A percentile compares a stretch with the other conserved stretches of the same genome.
Conservation (phyloP, 2,888 invertebrate species). For the Helleia helle region DNA sequence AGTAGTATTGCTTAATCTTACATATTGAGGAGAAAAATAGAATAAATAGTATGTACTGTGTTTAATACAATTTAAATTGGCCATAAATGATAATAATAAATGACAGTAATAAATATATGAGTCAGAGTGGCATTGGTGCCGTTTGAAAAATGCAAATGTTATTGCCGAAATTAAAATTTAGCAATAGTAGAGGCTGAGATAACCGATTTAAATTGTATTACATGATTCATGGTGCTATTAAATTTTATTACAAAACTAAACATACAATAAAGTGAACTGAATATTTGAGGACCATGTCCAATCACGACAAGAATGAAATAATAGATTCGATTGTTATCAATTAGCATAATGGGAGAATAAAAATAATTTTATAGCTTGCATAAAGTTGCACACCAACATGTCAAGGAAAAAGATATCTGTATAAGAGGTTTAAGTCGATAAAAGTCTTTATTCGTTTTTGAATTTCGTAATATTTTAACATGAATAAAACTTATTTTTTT, state of each 20-base stretch:
- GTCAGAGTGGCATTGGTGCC: slow-evolving; percentile 44
- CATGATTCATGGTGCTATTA: slow-evolving; percentile 11
- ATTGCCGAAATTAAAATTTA: slow-evolving; percentile 40
- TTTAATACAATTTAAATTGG: slow-evolving; percentile 42
- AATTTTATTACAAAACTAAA: slow-evolving; percentile 4
- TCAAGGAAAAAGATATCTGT: too few species aligned
- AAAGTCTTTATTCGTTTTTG: background rate
- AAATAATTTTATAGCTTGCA: too few species aligned
- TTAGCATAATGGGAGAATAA: too few species aligned
- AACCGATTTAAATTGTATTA: slow-evolving; percentile 12
- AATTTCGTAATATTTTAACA: too few species aligned
- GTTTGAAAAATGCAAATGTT: slow-evolving; percentile 51
- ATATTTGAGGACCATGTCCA: background rate
- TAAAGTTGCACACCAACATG: too few species aligned
- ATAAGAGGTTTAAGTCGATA: slow-evolving; percentile 1
- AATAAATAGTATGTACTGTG: slow-evolving; percentile 23
- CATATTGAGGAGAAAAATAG: too few species aligned
- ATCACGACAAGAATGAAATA: background rate
- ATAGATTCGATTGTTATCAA: background rate
- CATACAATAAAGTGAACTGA: background rate
- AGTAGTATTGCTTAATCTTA: background rate
- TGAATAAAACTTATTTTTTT: too few species aligned
- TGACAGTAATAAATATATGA: slow-evolving; percentile 58
- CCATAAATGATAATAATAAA: slow-evolving; percentile 54
- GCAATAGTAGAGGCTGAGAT: slow-evolving; percentile 26